Percentiles rank a stretch among this genome's conserved stretches.
phyloP scores from a whole-genome alignment of 2,797 vertebrate genomes.

The Gephyroberyx darwinii region DNA sequence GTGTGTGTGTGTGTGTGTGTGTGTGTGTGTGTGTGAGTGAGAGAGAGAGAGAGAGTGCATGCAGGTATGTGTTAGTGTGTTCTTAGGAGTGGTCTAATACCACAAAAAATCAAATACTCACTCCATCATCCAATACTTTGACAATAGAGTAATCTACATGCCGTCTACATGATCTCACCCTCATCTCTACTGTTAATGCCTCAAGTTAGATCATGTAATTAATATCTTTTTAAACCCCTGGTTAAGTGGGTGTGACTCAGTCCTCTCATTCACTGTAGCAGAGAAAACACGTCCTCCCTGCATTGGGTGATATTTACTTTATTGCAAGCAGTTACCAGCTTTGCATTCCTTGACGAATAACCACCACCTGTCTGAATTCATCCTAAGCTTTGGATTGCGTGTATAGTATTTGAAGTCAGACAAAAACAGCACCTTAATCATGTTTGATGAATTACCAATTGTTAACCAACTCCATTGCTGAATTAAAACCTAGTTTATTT shows the following conservation, averaged over 20 bases:
- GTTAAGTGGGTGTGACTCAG: slow-evolving; percentile 43
- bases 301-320: slow-evolving; percentile 29
- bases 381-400: slow-evolving; percentile 30
- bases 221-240: slow-evolving; percentile 43
- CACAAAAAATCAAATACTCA: background rate
- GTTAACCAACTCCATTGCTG: background rate
- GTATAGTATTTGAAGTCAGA: slow-evolving; percentile 14
- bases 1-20: too few species aligned
- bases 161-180: slow-evolving; percentile 44
- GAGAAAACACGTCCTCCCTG: slow-evolving; percentile 33
- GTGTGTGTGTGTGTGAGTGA: too few species aligned
- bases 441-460: background rate
- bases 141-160: too few species aligned
- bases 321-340: slow-evolving; percentile 20
- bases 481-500: background rate
- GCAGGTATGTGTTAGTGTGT: too few species aligned
- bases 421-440: background rate
- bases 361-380: slow-evolving; percentile 25
- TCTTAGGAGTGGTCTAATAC: too few species aligned
- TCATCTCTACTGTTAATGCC: slow-evolving; percentile 25
- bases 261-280: slow-evolving; percentile 27
- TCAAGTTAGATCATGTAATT: slow-evolving; percentile 50
- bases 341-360: background rate
- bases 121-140: background rate
- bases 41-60: too few species aligned